phyloP scores from a whole-genome alignment of 1,140 invertebrate genomes.

The Galleria mellonella region DNA sequence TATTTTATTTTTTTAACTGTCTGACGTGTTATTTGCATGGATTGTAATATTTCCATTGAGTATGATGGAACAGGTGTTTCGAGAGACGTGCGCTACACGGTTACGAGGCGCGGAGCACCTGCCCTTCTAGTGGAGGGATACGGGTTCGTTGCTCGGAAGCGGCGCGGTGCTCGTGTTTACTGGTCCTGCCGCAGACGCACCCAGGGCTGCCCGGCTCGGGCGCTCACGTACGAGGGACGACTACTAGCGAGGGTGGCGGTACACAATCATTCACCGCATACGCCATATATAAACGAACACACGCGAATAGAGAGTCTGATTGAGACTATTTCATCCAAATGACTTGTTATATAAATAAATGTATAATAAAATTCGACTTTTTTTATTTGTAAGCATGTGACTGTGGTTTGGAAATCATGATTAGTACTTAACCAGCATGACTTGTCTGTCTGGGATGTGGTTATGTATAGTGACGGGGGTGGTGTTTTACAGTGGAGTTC shows the following conservation, averaged over 20 bases:
- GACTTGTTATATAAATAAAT: constrained; percentile 12
- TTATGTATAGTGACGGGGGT: constrained; percentile 33
- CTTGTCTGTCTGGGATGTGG: constrained; percentile 3
- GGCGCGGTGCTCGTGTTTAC: constrained; percentile 51
- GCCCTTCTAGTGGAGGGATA: constrained; percentile 48
- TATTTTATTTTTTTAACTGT: background rate
- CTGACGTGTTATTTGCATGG: background rate
- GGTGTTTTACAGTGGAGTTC: constrained; percentile 69
- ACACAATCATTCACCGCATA: constrained; percentile 43
- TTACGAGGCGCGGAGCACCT: constrained; percentile 55
- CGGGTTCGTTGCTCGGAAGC: constrained; percentile 50
- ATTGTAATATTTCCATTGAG: constrained; percentile 1
- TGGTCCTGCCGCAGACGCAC: constrained; percentile 50
- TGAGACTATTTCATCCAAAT: constrained; percentile 39
- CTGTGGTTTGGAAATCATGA: constrained; percentile 1
- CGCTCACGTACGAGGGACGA: constrained; percentile 42
- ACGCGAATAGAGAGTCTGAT: constrained; percentile 55
- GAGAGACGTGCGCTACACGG: constrained; percentile 33
- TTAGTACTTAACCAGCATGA: background rate
- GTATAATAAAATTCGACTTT: background rate
- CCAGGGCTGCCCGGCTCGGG: constrained; percentile 39
- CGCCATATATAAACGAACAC: constrained; percentile 25
- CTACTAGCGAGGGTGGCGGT: constrained; percentile 24
- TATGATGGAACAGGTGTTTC: constrained; percentile 9
- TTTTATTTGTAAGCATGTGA: background rate